phyloP scores from a whole-genome alignment of 2,888 invertebrate species.

The Trachelus stipa region DNA sequence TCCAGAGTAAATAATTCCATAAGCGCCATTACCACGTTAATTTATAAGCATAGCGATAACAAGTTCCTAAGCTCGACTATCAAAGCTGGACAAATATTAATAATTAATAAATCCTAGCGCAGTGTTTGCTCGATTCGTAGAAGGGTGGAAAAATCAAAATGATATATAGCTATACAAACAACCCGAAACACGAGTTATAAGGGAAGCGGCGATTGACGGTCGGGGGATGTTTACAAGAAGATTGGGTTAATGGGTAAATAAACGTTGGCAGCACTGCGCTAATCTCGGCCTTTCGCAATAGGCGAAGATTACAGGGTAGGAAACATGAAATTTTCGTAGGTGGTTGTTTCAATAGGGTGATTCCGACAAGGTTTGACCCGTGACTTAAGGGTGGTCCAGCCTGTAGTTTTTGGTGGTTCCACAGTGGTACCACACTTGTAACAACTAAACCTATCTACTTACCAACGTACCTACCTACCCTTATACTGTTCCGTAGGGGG shows the following conservation, averaged over 20 bases:
- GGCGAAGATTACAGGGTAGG: conserved; percentile 28
- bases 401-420: neutral
- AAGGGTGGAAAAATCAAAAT: neutral
- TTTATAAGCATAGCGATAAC: neutral
- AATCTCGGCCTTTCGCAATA: conserved; percentile 25
- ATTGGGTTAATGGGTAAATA: conserved; percentile 29
- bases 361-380: neutral
- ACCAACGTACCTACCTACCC: neutral
- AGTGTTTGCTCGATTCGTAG: too few species aligned
- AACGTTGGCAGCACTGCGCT: conserved; percentile 17
- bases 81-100: neutral
- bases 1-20: neutral
- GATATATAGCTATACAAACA: neutral
- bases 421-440: neutral
- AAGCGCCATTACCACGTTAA: neutral
- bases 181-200: too few species aligned
- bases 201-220: neutral
- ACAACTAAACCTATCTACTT: neutral
- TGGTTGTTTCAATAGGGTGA: neutral
- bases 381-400: neutral
- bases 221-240: conserved; percentile 6
- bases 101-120: neutral
- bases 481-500: neutral
- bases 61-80: neutral
- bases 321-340: neutral